Percentiles rank a stretch among this genome's conserved stretches.
Conservation (phyloP, 2,113 vertebrate genomes). For the Platanista minor region DNA sequence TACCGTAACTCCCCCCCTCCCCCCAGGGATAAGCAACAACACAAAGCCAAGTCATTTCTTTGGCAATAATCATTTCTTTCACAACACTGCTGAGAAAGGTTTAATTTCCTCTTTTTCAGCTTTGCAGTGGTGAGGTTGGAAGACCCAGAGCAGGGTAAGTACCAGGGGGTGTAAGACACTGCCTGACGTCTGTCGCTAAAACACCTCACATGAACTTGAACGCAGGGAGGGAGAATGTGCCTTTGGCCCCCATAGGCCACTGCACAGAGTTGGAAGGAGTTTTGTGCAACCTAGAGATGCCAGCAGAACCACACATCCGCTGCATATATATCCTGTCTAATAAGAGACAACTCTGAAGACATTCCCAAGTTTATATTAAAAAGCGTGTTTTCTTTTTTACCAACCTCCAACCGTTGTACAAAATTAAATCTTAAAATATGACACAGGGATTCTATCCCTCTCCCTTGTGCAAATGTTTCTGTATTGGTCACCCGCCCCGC, state of each 20-base stretch:
- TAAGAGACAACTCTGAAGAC: background rate
- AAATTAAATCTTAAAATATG: background rate
- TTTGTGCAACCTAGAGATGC: background rate
- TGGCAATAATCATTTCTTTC: background rate
- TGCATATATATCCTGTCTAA: too few species aligned
- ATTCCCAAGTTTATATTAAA: background rate
- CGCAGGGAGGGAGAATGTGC: too few species aligned
- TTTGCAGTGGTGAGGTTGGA: background rate
- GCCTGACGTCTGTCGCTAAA: background rate
- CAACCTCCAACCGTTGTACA: background rate
- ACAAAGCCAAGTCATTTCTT: background rate
- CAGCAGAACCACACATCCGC: background rate
- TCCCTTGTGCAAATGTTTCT: background rate
- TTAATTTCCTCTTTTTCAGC: conserved; percentile 19
- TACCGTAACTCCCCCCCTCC: too few species aligned
- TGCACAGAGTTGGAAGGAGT: background rate
- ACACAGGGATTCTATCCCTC: background rate
- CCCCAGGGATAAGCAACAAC: background rate
- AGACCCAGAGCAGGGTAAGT: background rate
- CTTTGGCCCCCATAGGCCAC: background rate
- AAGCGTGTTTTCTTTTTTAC: background rate
- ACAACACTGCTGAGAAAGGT: background rate
- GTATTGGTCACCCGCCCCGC: too few species aligned
- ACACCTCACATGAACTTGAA: accelerated
- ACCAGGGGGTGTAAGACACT: background rate